These are phyloP conservation scores for Patiria miniata DNA, from an alignment of 35 echinoderm and acorn worm species.

Conservation along the genomic window DNA sequence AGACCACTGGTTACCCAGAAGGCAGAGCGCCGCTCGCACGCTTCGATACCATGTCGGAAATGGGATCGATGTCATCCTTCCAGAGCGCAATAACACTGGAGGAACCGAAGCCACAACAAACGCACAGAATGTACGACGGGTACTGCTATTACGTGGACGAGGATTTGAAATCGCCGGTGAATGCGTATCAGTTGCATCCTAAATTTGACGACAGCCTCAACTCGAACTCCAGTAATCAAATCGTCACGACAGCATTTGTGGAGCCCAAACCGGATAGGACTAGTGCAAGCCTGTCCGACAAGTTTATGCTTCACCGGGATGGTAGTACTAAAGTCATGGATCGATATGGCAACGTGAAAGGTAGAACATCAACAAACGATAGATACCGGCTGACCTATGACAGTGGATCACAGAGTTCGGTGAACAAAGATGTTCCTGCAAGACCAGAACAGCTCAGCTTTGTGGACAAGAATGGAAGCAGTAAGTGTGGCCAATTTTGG, in stretches of 20 bases:
- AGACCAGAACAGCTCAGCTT: slow-evolving; percentile 11
- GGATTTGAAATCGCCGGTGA: slow-evolving; percentile 51
- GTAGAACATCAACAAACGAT: slow-evolving; percentile 67
- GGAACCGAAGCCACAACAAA: slow-evolving; percentile 24
- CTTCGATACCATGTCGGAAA: slow-evolving; percentile 65
- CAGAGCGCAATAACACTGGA: slow-evolving; percentile 44
- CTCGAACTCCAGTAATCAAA: neutral
- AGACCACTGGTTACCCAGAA: neutral
- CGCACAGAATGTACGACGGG: slow-evolving; percentile 34
- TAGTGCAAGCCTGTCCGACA: neutral
- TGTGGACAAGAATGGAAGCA: neutral
- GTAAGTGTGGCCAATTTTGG: neutral
- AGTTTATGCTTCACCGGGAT: slow-evolving; percentile 29
- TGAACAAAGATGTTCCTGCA: slow-evolving; percentile 11
- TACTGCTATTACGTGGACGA: slow-evolving; percentile 85
- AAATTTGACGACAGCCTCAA: neutral
- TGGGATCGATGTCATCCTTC: slow-evolving; percentile 56
- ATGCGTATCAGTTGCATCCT: neutral
- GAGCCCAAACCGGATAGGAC: neutral
- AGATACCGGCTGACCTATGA: slow-evolving; percentile 79
- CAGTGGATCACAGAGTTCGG: slow-evolving; percentile 24
- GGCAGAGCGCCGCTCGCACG: slow-evolving; percentile 69
- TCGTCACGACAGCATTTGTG: slow-evolving; percentile 55
- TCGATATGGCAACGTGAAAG: slow-evolving; percentile 74
- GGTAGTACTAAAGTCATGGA: slow-evolving; percentile 71